Evolutionary conservation across 2,113 vertebrate species (phyloP).

Genomic region (Pelusios castaneus): DNA sequence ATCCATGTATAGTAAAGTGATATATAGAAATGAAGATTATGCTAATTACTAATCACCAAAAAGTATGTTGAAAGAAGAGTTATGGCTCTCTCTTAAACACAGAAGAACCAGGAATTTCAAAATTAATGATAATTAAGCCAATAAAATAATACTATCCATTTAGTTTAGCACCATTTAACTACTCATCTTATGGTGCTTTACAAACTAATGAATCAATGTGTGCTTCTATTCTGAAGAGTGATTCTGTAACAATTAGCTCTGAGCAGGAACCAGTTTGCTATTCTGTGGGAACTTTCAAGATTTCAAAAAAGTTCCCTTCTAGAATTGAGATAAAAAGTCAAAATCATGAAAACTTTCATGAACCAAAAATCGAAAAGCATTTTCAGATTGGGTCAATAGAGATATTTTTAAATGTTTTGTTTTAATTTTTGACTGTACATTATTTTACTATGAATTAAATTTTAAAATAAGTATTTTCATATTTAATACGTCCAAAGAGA

Average conservation of each 20-base stretch:
- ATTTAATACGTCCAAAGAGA: no score
- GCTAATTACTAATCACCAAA: constrained; percentile 59
- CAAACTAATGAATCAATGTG: not conserved
- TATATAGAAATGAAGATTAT: not conserved
- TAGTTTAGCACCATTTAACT: not conserved
- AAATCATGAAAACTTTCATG: no score
- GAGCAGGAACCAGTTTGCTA: no score
- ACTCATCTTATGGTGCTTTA: not conserved
- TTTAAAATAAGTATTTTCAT: not conserved
- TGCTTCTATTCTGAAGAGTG: not conserved
- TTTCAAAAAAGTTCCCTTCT: no score
- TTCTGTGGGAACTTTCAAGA: no score
- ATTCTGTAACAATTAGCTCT: not conserved
- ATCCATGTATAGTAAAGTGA: constrained; percentile 25
- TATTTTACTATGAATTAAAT: not conserved
- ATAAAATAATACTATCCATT: not conserved
- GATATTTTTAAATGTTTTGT: not conserved
- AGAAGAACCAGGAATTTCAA: not conserved
- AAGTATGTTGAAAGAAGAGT: constrained; percentile 38
- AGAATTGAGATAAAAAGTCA: not conserved
- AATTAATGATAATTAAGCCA: not conserved
- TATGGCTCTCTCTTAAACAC: not conserved
- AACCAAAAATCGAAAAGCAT: not conserved
- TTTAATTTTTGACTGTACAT: not conserved
- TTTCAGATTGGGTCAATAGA: not conserved